Percentiles rank a stretch among this genome's conserved stretches.
These are phyloP conservation scores for Pollenia griseotomentosa DNA, from an alignment of 2,888 invertebrate genomes.

Conservation along the genomic window DNA sequence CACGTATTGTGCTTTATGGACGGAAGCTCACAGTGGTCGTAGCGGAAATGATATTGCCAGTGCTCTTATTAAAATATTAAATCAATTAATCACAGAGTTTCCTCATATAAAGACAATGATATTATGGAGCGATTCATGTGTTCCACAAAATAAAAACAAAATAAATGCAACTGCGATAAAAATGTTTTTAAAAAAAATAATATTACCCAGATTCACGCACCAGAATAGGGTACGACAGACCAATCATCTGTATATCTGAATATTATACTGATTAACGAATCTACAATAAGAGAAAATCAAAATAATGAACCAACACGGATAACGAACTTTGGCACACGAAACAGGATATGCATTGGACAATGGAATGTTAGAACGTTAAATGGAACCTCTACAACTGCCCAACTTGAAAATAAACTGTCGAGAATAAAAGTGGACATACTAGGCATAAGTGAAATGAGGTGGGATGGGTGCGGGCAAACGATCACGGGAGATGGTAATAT, in stretches of 20 bases:
- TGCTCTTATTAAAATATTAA: conserved; percentile 25
- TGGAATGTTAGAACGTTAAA: conserved; percentile 27
- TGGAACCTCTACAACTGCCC: background rate
- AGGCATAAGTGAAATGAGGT: conserved; percentile 8
- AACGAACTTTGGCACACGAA: background rate
- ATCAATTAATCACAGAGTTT: background rate
- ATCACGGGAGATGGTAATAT: background rate
- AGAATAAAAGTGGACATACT: background rate
- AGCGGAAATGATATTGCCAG: conserved; percentile 22
- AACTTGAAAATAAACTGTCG: background rate
- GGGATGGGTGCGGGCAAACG: background rate
- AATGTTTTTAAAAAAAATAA: no score
- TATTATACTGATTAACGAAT: background rate
- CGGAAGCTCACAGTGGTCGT: conserved; percentile 29
- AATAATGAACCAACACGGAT: background rate
- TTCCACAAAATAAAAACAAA: conserved; percentile 37
- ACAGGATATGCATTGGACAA: conserved; percentile 25
- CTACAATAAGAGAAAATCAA: background rate
- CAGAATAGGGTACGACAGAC: no score
- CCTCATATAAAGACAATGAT: background rate
- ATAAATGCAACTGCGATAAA: background rate
- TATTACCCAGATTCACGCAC: no score
- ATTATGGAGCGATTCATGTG: conserved; percentile 32
- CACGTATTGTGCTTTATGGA: conserved; percentile 31
- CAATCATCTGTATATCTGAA: no score